A percentile compares a stretch with the other conserved stretches of the same genome.
phyloP scores from a whole-genome alignment of 2,797 vertebrate species.

The Gorsachius magnificus region DNA sequence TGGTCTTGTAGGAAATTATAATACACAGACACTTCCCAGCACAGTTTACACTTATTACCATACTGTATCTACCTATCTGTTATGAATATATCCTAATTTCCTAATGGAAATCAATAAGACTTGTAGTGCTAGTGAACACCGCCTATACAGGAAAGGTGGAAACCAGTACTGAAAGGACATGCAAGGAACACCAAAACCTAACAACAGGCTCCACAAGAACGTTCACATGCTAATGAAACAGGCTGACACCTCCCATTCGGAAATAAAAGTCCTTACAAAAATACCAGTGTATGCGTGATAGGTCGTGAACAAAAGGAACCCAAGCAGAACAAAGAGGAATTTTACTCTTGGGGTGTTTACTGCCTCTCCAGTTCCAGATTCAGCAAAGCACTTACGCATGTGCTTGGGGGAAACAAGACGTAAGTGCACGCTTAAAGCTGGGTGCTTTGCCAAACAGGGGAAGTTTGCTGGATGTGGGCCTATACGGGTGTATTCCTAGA shows the following conservation, averaged over 20 bases:
- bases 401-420: not conserved
- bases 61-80: conserved; percentile 38
- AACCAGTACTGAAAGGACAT: conserved; percentile 62
- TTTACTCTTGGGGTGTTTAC: not conserved
- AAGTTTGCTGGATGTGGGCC: not conserved
- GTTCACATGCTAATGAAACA: conserved; percentile 44
- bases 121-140: conserved; percentile 62
- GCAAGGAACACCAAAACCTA: conserved; percentile 62
- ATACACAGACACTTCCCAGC: conserved; percentile 67
- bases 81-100: conserved; percentile 59
- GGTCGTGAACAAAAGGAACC: conserved; percentile 13
- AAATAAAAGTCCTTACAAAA: conserved; percentile 23
- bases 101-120: conserved; percentile 65
- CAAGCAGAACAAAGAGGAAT: conserved; percentile 27
- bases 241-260: conserved; percentile 23
- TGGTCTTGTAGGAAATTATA: conserved; percentile 58
- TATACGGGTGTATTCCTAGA: not conserved
- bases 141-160: conserved; percentile 60
- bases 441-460: not conserved
- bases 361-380: not conserved
- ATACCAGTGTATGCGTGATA: conserved; percentile 39
- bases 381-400: not conserved
- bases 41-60: conserved; percentile 65
- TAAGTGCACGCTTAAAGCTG: not conserved
- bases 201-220: conserved; percentile 52